These are phyloP conservation scores for Tragopan temminckii DNA, from an alignment of 2,797 vertebrate species.

Conservation along the genomic window DNA sequence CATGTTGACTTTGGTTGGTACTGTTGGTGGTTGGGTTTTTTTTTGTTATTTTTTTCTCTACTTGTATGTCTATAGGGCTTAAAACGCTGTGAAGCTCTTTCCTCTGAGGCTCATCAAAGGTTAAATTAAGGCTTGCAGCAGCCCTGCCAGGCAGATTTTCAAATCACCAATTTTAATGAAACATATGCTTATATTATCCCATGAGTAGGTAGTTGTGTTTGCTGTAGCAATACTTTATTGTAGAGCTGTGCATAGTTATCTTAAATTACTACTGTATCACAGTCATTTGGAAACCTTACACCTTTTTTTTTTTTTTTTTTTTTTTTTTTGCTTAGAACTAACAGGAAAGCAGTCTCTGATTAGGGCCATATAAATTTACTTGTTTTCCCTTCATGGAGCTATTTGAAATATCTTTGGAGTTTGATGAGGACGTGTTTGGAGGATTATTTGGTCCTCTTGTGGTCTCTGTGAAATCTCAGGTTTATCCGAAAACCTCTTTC, in stretches of 20 bases:
- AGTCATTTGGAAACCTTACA: neutral
- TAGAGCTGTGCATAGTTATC: neutral
- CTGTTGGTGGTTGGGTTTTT: neutral
- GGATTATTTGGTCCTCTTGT: neutral
- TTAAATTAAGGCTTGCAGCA: neutral
- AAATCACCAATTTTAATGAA: neutral
- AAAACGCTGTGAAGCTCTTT: neutral
- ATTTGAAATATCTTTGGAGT: neutral
- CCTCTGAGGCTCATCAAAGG: neutral
- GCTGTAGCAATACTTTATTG: fast-evolving
- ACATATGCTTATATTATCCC: fast-evolving
- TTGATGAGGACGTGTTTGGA: neutral
- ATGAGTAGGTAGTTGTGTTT: neutral
- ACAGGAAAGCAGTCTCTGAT: neutral
- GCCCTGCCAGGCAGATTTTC: neutral
- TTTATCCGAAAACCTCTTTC: neutral
- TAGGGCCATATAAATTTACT: neutral
- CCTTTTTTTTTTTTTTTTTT: neutral
- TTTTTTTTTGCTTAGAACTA: neutral
- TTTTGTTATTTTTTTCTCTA: neutral
- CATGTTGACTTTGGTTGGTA: neutral
- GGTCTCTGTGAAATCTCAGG: neutral
- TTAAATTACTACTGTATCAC: neutral
- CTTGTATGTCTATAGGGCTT: neutral
- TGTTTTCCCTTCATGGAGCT: neutral